Conservation (phyloP, 1,140 invertebrate species). For the Melanaphis sacchari region DNA sequence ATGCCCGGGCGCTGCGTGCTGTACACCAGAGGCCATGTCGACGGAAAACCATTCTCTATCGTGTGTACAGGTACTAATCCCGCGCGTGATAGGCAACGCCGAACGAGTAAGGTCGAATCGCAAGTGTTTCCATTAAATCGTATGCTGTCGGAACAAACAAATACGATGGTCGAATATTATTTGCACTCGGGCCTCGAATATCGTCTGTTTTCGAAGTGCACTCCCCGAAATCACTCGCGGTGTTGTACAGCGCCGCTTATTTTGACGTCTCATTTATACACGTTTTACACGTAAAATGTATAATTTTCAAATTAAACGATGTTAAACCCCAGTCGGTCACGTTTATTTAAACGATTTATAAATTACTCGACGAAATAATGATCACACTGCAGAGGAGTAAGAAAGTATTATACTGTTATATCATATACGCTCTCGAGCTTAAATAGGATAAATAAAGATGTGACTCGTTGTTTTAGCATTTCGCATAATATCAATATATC, state of each 20-base stretch:
- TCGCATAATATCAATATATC: neutral
- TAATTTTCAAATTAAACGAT: neutral
- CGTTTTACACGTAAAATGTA: neutral
- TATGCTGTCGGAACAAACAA: neutral
- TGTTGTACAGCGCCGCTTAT: neutral
- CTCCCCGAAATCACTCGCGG: neutral
- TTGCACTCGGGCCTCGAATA: neutral
- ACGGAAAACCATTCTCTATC: slow-evolving; percentile 1
- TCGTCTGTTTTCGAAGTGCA: too few species aligned
- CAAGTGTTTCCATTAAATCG: neutral
- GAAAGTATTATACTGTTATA: neutral
- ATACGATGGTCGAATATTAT: neutral
- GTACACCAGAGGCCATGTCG: neutral
- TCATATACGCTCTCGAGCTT: neutral
- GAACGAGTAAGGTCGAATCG: neutral
- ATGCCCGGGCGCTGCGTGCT: neutral
- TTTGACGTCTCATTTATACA: too few species aligned
- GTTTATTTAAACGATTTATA: neutral
- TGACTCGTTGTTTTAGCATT: neutral
- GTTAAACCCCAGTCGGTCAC: neutral
- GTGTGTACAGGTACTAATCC: neutral
- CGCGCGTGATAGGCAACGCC: neutral
- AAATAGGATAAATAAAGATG: neutral
- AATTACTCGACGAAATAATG: neutral
- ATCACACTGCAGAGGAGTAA: neutral